These are phyloP conservation scores for Psylliodes chrysocephalus DNA, from an alignment of 2,888 invertebrate species.

Conservation along the genomic window DNA sequence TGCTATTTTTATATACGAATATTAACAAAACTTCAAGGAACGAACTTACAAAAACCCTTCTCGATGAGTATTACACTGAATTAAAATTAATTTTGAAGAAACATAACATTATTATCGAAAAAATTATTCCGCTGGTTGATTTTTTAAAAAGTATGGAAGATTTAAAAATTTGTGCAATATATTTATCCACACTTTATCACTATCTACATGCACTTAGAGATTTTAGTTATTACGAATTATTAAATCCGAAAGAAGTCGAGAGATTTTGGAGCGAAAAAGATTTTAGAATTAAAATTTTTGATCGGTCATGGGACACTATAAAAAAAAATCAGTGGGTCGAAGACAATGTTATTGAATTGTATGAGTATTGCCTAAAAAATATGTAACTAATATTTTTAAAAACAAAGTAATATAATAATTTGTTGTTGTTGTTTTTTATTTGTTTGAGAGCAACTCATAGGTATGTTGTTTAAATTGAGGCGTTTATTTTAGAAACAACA, in stretches of 20 bases:
- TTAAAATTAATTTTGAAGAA: not conserved
- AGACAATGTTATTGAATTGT: not conserved
- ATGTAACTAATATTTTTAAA: too few species aligned
- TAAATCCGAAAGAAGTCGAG: not conserved
- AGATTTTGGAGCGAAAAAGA: not conserved
- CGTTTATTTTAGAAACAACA: too few species aligned
- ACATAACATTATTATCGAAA: not conserved
- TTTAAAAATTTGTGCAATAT: not conserved
- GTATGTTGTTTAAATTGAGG: too few species aligned
- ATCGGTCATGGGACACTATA: not conserved
- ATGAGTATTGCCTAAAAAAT: not conserved
- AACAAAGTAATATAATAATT: too few species aligned
- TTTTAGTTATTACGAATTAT: not conserved
- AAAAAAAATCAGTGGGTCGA: not conserved
- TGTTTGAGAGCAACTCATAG: too few species aligned
- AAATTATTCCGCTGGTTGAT: not conserved
- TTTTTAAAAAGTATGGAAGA: not conserved
- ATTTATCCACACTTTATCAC: not conserved
- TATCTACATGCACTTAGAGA: not conserved
- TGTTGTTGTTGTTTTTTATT: too few species aligned
- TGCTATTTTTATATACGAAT: not conserved
- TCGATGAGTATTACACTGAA: not conserved
- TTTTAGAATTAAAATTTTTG: not conserved
- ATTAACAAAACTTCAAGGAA: not conserved
- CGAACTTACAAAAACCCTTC: not conserved